These are phyloP conservation scores for Equus quagga DNA, from an alignment of 2,113 vertebrate genomes.

Conservation along the genomic window DNA sequence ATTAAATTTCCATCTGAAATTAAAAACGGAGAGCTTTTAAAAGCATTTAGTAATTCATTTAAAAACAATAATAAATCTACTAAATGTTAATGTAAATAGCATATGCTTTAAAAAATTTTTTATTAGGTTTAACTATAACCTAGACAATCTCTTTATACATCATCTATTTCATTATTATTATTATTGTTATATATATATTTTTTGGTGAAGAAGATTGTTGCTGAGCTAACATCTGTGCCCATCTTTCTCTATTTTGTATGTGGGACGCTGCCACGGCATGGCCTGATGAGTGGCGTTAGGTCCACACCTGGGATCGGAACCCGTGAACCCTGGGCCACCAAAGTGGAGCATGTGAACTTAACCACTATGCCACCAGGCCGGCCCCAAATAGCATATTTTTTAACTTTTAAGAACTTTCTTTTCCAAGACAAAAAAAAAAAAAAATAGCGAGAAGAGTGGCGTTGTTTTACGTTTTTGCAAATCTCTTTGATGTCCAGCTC, in stretches of 20 bases:
- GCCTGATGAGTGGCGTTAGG: no score
- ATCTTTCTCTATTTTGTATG: no score
- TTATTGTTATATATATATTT: no score
- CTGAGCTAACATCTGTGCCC: no score
- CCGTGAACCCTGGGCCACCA: no score
- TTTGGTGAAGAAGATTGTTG: no score
- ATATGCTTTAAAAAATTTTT: background rate
- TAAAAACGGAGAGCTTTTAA: background rate
- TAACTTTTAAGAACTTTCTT: background rate
- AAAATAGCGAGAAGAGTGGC: background rate
- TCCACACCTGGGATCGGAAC: no score
- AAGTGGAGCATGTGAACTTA: no score
- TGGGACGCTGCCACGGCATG: no score
- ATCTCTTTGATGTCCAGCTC: background rate
- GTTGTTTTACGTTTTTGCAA: background rate
- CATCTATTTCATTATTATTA: background rate
- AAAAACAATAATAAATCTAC: background rate
- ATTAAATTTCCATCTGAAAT: background rate
- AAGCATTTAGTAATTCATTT: background rate
- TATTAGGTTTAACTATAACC: background rate
- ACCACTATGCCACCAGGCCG: no score
- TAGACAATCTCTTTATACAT: background rate
- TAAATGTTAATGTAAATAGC: background rate
- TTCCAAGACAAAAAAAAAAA: slow-evolving; percentile 17
- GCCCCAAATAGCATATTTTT: background rate